Conservation (phyloP, 2,888 invertebrate species). For the Allolobophora icterica region DNA sequence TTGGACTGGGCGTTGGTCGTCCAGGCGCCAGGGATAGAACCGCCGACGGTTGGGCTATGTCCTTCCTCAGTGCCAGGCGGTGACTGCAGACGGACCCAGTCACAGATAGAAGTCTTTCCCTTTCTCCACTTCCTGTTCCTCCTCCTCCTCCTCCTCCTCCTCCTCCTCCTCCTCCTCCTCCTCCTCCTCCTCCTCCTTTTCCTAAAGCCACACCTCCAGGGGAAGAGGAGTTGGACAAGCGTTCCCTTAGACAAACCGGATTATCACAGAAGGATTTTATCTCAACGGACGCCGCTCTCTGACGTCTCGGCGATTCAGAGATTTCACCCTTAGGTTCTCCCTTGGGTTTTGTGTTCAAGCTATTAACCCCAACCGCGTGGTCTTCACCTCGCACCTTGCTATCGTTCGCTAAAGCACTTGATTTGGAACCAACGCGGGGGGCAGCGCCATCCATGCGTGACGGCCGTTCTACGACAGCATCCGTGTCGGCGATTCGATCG, state of each 20-base stretch:
- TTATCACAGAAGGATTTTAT: constrained; percentile 18
- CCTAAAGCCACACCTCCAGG: not conserved
- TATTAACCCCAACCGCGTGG: not conserved
- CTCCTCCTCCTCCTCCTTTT: not conserved
- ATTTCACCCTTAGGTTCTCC: not conserved
- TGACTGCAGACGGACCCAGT: not conserved
- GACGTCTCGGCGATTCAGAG: not conserved
- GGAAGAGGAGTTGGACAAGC: not conserved
- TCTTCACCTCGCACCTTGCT: not conserved
- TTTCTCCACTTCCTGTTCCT: not conserved
- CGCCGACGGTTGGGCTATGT: not conserved
- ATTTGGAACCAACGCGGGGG: not conserved
- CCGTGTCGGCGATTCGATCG: not conserved
- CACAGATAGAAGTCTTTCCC: not conserved
- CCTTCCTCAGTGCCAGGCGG: constrained; percentile 1
- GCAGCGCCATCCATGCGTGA: not conserved
- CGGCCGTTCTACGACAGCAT: not conserved
- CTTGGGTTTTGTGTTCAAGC: not conserved
- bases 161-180: not conserved
- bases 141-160: not conserved
- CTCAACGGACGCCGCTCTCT: not conserved
- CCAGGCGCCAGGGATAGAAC: not conserved
- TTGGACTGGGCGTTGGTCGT: not conserved
- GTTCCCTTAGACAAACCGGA: not conserved
- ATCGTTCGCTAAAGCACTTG: not conserved